Conservation (phyloP, 2,113 vertebrate genomes). For the Benitochromis conjunctus region DNA sequence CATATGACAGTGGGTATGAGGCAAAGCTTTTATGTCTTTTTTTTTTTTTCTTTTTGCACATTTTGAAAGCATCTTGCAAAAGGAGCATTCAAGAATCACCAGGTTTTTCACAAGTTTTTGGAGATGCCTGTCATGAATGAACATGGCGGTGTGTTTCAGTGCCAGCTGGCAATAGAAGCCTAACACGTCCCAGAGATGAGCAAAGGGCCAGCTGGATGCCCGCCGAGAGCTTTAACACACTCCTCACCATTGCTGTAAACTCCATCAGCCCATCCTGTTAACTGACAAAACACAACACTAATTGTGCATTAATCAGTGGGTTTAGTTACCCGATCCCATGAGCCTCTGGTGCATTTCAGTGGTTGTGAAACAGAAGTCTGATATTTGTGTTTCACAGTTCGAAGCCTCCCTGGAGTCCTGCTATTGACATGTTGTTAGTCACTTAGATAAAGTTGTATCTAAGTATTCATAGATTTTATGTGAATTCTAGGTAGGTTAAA, state of each 20-base stretch:
- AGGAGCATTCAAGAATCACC: slow-evolving; percentile 57
- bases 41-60: not conserved
- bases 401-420: not conserved
- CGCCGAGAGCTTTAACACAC: slow-evolving; percentile 65
- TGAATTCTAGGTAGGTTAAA: not conserved
- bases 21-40: not conserved
- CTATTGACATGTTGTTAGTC: slow-evolving; percentile 8
- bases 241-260: slow-evolving; percentile 54
- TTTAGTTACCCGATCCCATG: slow-evolving; percentile 50
- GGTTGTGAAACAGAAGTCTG: slow-evolving; percentile 23
- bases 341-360: slow-evolving; percentile 33
- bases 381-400: slow-evolving; percentile 21
- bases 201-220: slow-evolving; percentile 67
- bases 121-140: slow-evolving; percentile 68
- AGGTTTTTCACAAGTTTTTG: slow-evolving; percentile 61
- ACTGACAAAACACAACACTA: slow-evolving; percentile 68
- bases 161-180: slow-evolving; percentile 72
- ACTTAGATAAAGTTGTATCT: not conserved
- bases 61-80: slow-evolving; percentile 44
- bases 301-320: slow-evolving; percentile 69
- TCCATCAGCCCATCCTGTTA: slow-evolving; percentile 63
- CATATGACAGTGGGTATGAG: not conserved
- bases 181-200: slow-evolving; percentile 58
- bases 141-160: slow-evolving; percentile 56
- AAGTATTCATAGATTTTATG: slow-evolving; percentile 1